Percentiles rank a stretch among this genome's conserved stretches.
phyloP scores from a whole-genome alignment of 1,140 invertebrate species.

The Orchesella cincta region DNA sequence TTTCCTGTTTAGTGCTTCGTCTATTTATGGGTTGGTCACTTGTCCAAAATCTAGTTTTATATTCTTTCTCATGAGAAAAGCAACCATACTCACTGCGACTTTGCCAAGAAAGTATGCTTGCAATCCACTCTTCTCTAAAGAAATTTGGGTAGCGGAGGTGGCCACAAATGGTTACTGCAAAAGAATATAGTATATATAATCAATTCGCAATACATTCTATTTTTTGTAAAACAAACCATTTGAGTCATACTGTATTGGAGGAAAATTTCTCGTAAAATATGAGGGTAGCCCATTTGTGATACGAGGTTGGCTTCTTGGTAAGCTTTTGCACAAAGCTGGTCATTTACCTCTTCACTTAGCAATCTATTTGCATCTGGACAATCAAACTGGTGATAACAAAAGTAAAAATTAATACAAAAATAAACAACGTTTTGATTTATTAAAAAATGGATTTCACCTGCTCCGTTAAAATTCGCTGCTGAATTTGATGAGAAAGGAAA shows the following conservation, averaged over 20 bases:
- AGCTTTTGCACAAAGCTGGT: background rate
- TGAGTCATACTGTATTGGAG: background rate
- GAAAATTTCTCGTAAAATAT: background rate
- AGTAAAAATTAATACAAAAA: too few species aligned
- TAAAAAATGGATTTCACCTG: too few species aligned
- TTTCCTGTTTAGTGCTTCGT: background rate
- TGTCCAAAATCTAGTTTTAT: background rate
- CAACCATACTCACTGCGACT: constrained; percentile 23
- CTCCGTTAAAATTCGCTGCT: background rate
- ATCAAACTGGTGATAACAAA: too few species aligned
- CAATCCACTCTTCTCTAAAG: background rate
- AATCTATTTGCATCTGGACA: background rate
- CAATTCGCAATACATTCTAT: background rate
- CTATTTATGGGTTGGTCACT: background rate
- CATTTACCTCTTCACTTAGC: background rate
- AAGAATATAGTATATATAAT: too few species aligned
- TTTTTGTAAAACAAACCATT: too few species aligned
- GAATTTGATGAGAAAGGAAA: background rate
- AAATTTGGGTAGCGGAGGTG: constrained; percentile 10
- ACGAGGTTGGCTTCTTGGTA: constrained; percentile 4
- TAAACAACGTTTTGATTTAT: too few species aligned
- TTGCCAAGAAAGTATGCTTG: constrained; percentile 6
- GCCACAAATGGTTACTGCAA: constrained; percentile 8
- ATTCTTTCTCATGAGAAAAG: background rate
- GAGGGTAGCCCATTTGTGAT: background rate